phyloP scores from a whole-genome alignment of 92 coral and sea anemone species.

The Siderastrea siderea region DNA sequence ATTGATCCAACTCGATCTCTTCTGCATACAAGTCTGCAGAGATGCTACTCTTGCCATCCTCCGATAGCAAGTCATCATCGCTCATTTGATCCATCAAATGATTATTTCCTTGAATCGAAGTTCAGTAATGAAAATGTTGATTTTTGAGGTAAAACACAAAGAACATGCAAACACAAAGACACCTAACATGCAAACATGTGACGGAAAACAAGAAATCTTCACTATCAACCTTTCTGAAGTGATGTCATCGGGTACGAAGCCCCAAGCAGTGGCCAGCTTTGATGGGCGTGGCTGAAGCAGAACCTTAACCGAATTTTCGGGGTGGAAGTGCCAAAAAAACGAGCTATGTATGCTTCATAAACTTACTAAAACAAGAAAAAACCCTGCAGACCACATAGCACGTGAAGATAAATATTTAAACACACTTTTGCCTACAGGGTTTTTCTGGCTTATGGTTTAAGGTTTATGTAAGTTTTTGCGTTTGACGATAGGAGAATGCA shows the following conservation, averaged over 20 bases:
- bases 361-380: too few species aligned
- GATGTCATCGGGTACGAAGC: slow-evolving; percentile 9
- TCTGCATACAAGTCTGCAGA: not conserved
- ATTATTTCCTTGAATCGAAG: not conserved
- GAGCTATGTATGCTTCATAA: too few species aligned
- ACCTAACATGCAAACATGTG: not conserved
- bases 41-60: not conserved
- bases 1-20: slow-evolving; percentile 23
- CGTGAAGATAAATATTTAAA: too few species aligned
- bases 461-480: too few species aligned
- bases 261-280: not conserved
- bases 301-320: not conserved
- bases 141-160: not conserved
- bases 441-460: too few species aligned
- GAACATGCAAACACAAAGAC: not conserved
- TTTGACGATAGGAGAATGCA: too few species aligned
- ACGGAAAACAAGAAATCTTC: too few species aligned
- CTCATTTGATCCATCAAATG: not conserved
- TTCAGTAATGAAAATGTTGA: not conserved
- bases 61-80: not conserved
- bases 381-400: too few species aligned
- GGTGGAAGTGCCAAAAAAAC: not conserved
- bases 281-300: not conserved
- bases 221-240: not conserved
- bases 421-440: too few species aligned